These are phyloP conservation scores for Microcebus tavaratra DNA, from an alignment of 2,113 vertebrate species.

Conservation along the genomic window DNA sequence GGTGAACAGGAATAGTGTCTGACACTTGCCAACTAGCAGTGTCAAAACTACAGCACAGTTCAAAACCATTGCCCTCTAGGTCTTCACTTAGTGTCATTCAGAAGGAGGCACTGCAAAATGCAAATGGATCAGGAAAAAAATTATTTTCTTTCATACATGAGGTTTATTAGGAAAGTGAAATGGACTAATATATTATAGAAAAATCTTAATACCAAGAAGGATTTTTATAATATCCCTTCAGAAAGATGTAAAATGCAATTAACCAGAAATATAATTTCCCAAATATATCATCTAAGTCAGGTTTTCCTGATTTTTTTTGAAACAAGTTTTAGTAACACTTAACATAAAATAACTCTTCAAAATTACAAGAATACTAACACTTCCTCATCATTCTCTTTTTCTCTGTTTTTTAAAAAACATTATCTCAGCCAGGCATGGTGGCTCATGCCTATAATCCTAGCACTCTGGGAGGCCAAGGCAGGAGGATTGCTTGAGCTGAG, in stretches of 20 bases:
- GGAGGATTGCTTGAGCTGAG: too few relatives aligned
- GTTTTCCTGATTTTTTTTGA: neutral
- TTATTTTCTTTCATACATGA: neutral
- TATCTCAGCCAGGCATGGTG: neutral
- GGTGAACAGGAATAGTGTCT: neutral
- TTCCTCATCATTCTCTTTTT: neutral
- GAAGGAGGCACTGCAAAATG: neutral
- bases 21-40: neutral
- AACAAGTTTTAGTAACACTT: neutral
- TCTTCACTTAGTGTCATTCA: neutral
- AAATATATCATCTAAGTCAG: neutral
- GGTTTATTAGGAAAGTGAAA: neutral
- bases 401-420: neutral
- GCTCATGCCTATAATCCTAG: too few relatives aligned
- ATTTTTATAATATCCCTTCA: neutral
- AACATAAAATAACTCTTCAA: neutral
- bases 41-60: neutral
- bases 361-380: neutral
- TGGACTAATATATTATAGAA: neutral
- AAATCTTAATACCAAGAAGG: neutral
- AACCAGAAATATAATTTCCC: neutral
- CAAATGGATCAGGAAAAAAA: neutral
- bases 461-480: too few relatives aligned
- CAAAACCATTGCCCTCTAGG: neutral
- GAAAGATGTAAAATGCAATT: neutral